phyloP scores from a whole-genome alignment of 2,797 vertebrate genomes.

The Novumbra hubbsi region DNA sequence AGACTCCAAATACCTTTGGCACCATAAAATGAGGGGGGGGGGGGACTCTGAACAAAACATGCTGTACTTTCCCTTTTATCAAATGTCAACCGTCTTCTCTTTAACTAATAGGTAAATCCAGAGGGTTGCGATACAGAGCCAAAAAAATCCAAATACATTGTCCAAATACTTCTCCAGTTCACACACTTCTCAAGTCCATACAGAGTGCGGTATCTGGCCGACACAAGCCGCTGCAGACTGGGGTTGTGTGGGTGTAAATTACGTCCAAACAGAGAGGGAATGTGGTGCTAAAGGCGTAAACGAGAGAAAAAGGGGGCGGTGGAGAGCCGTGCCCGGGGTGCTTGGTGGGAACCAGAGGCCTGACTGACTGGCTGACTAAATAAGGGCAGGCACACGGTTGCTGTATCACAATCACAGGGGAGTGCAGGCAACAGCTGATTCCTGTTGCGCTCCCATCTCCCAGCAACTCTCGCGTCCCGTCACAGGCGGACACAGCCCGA shows the following conservation, averaged over 20 bases:
- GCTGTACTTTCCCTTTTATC: no score
- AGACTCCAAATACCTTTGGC: no score
- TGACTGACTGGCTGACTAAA: slow-evolving; percentile 84
- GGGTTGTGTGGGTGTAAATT: slow-evolving; percentile 77
- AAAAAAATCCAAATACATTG: no score
- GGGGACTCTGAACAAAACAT: no score
- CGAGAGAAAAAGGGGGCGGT: neutral
- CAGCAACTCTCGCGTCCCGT: slow-evolving; percentile 53
- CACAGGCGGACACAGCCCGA: slow-evolving; percentile 30
- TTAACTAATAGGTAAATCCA: no score
- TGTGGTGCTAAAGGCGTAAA: slow-evolving; percentile 75
- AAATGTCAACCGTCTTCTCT: no score
- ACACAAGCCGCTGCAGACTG: slow-evolving; percentile 51
- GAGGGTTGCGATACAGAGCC: no score
- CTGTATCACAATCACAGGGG: slow-evolving; percentile 78
- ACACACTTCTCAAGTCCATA: slow-evolving; percentile 28
- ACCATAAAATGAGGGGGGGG: no score
- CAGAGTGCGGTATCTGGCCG: slow-evolving; percentile 43
- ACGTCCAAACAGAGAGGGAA: slow-evolving; percentile 70
- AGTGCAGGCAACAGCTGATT: slow-evolving; percentile 92
- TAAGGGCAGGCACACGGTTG: slow-evolving; percentile 83
- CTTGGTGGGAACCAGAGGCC: neutral
- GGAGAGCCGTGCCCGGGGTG: neutral
- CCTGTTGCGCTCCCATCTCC: slow-evolving; percentile 34
- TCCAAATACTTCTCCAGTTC: no score